phyloP scores from a whole-genome alignment of 2,888 invertebrate genomes.

The Stenolophus ochropezus region DNA sequence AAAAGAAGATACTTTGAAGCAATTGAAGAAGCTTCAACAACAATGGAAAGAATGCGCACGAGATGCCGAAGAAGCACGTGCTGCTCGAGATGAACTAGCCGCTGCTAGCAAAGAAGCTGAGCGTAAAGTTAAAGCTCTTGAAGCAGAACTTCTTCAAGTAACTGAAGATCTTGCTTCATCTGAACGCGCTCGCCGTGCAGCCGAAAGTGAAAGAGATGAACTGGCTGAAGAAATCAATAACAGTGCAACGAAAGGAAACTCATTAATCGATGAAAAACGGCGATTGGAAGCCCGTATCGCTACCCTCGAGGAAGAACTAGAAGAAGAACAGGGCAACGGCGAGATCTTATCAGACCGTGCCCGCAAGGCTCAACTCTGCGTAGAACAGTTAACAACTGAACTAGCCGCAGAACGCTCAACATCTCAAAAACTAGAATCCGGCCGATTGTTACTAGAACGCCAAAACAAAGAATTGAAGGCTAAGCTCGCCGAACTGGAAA shows the following conservation, averaged over 20 bases:
- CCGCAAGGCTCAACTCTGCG: slow-evolving; percentile 87
- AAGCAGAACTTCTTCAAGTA: slow-evolving; percentile 90
- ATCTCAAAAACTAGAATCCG: slow-evolving; percentile 94
- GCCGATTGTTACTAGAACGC: slow-evolving; percentile 90
- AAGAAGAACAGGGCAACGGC: slow-evolving; percentile 96
- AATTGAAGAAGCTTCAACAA: slow-evolving; percentile 93
- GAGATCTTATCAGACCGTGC: slow-evolving; percentile 92
- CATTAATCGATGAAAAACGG: slow-evolving; percentile 94
- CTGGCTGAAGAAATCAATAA: slow-evolving; percentile 93
- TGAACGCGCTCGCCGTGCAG: slow-evolving; percentile 89
- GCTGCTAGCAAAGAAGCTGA: slow-evolving; percentile 89
- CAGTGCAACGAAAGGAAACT: slow-evolving; percentile 79
- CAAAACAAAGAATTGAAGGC: slow-evolving; percentile 97
- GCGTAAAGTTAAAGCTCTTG: slow-evolving; percentile 89
- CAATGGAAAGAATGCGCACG: slow-evolving; percentile 94
- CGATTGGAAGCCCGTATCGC: slow-evolving; percentile 95
- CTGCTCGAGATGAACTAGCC: slow-evolving; percentile 88
- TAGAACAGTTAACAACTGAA: slow-evolving; percentile 91
- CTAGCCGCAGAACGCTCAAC: slow-evolving; percentile 91
- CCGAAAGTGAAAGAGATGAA: slow-evolving; percentile 97
- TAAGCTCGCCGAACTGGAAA: slow-evolving; percentile 95
- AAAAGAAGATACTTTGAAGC: slow-evolving; percentile 97
- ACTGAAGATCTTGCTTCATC: slow-evolving; percentile 90
- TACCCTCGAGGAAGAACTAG: slow-evolving; percentile 96
- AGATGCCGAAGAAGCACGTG: slow-evolving; percentile 93